Evolutionary conservation across 1,140 invertebrate species (phyloP), one percentile per base, ranked within the genome.

Genomic region (Aphelinus atriplicis): DNA sequence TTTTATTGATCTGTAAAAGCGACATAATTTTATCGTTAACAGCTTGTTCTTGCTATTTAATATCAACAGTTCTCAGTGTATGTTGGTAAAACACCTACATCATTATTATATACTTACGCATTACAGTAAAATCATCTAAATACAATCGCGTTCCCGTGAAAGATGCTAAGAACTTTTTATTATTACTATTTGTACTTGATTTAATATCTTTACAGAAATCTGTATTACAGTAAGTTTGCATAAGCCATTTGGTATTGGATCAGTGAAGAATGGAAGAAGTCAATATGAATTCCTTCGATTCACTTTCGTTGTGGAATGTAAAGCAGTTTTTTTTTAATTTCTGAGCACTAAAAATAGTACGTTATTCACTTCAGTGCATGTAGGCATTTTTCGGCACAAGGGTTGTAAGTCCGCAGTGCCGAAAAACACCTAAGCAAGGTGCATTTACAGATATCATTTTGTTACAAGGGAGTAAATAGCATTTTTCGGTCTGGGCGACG

Each of bases 151-250:
- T 74, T 66, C 47, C 53, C 50, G 1, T 66, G 45, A 62, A 56
- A 63, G 50, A 74, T 51, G 74, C 73, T 71, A 80, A 79, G 63
- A 73, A 78, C 73, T 63, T 69, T 43, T 67, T 76, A 50, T 70
- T 78, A 46, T 71, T 71, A 78, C 58, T 80, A 77, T 84, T 84
- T 84, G 82, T 84, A 84, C 82, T 82, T 77, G 73, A 71, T 78
- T 80, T 76, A 81, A 77, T 78, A 78, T 10, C 5, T 60, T 60
- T 60, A 26, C 26, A 26, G 51, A 53, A 6, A 6, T 53, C 4
- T 53, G 51, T 53, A 9, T 53, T 53, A 53, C 51, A 6, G 51
- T 9, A 53, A 53, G 51, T 53, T 6, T 53, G 6, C 6, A 53
- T 53, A 9, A 53, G 51, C 51, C 51, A 6, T 53, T 9, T 4